phyloP scores from a whole-genome alignment of 1,140 invertebrate genomes.

The Mizuhopecten yessoensis region DNA sequence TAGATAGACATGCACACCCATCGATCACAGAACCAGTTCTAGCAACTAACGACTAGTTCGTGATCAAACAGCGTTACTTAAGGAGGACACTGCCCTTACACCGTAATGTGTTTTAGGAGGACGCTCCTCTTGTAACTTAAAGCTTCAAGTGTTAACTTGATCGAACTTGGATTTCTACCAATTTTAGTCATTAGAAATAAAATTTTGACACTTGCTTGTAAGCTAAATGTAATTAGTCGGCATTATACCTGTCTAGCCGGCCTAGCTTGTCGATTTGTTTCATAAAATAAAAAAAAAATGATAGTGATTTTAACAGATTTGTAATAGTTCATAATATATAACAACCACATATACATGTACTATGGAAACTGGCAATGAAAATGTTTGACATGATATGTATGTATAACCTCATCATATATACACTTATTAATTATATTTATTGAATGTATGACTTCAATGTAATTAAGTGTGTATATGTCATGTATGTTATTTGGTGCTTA shows the following conservation, averaged over 20 bases:
- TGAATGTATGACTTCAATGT: no score
- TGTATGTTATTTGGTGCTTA: no score
- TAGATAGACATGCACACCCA: not conserved
- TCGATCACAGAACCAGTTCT: not conserved
- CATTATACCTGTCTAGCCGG: not conserved
- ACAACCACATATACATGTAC: no score
- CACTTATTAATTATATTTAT: no score
- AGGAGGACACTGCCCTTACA: not conserved
- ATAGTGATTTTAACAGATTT: no score
- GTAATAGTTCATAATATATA: no score
- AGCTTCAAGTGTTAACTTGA: not conserved
- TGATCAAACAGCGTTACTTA: not conserved
- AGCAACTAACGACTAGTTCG: not conserved
- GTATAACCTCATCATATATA: no score
- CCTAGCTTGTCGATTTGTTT: not conserved
- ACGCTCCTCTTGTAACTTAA: not conserved
- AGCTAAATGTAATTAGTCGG: not conserved
- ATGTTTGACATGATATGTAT: no score
- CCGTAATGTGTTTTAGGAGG: not conserved
- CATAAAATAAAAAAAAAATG: not conserved
- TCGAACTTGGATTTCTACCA: not conserved
- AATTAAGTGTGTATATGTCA: no score
- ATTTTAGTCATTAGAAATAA: not conserved
- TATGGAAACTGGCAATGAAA: no score
- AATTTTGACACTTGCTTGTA: not conserved